Conservation (phyloP, 2,888 invertebrate genomes). For the Orthonevra nobilis region DNA sequence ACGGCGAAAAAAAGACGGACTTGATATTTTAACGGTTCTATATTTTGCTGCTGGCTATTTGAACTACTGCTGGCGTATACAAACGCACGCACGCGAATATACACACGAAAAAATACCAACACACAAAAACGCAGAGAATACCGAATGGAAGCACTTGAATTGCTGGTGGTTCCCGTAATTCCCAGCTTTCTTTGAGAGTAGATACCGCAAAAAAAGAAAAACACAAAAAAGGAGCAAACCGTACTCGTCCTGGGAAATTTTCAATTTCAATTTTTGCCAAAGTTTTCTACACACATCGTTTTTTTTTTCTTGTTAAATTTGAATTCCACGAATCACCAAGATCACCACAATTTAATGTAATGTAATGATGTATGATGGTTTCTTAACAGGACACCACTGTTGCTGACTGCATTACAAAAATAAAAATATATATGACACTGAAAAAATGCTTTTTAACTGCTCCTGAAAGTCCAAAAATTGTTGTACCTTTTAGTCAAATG, state of each 20-base stretch:
- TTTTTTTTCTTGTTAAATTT: too few species aligned
- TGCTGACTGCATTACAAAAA: conserved; percentile 57
- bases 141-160: conserved; percentile 65
- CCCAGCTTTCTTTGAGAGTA: conserved; percentile 69
- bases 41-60: conserved; percentile 50
- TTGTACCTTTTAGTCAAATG: conserved; percentile 53
- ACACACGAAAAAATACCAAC: conserved; percentile 19
- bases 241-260: conserved; percentile 68
- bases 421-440: conserved; percentile 61
- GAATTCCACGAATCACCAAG: conserved; percentile 12
- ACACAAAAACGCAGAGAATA: conserved; percentile 32
- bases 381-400: conserved; percentile 48
- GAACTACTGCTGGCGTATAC: conserved; percentile 48
- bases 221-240: conserved; percentile 63
- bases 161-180: conserved; percentile 66
- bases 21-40: conserved; percentile 40
- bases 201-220: conserved; percentile 65
- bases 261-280: conserved; percentile 32
- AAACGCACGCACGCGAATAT: conserved; percentile 50
- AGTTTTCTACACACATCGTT: conserved; percentile 24
- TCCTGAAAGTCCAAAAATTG: not conserved
- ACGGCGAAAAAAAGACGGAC: not conserved
- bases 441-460: conserved; percentile 24
- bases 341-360: too few species aligned
- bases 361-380: not conserved